phyloP scores from a whole-genome alignment of 1,140 invertebrate genomes.

The Drosophila aff. region DNA sequence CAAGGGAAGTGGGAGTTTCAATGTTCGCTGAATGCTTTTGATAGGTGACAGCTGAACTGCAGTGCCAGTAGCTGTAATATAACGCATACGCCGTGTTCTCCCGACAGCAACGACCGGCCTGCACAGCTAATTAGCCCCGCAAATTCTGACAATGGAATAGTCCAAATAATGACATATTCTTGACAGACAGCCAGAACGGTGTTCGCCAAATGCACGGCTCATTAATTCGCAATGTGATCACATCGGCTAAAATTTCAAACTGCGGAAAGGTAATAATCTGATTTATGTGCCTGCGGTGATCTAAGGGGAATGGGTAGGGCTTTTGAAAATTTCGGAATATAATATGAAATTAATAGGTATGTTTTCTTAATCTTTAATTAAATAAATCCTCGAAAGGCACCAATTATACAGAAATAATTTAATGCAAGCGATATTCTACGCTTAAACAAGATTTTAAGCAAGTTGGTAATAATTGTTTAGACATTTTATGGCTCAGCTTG shows the following conservation, averaged over 20 bases:
- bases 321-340: background rate
- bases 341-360: background rate
- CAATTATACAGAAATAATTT: background rate
- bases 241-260: background rate
- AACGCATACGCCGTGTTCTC: conserved; percentile 54
- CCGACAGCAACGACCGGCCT: conserved; percentile 14
- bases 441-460: background rate
- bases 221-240: conserved; percentile 55
- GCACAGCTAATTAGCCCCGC: conserved; percentile 58
- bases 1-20: background rate
- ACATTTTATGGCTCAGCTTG: conserved; percentile 45
- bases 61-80: conserved; percentile 45
- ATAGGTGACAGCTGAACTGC: conserved; percentile 17
- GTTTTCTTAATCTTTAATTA: background rate
- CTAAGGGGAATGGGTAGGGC: background rate
- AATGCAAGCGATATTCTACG: background rate
- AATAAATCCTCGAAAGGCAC: background rate
- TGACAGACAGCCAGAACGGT: conserved; percentile 65
- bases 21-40: conserved; percentile 2
- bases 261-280: background rate
- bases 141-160: conserved; percentile 40
- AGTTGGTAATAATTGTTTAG: background rate
- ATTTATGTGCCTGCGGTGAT: too few species aligned
- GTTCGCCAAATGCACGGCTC: conserved; percentile 59
- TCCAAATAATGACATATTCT: conserved; percentile 38